phyloP scores from a whole-genome alignment of 2,113 vertebrate genomes.

The Suricata suricatta region DNA sequence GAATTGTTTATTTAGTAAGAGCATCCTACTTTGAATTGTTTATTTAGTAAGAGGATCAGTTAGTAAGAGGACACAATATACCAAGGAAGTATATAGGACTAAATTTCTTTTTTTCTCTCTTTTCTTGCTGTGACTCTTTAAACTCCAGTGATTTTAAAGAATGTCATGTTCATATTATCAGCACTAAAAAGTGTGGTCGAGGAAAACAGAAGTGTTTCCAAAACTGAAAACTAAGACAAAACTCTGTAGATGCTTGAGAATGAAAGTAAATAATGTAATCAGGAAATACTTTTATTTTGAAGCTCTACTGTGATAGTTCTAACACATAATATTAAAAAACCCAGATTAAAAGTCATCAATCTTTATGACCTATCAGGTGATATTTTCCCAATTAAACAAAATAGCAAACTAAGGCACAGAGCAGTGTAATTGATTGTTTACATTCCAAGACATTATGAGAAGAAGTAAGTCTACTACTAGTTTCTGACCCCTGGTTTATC shows the following conservation, averaged over 20 bases:
- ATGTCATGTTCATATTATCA: not conserved
- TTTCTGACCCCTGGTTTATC: not conserved
- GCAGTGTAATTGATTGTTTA: not conserved
- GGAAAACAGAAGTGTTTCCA: not conserved
- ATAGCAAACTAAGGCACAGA: not conserved
- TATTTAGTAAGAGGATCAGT: no score
- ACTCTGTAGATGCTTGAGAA: slow-evolving; percentile 1
- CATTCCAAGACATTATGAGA: not conserved
- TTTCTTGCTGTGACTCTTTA: slow-evolving; percentile 11
- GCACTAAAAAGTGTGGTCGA: not conserved
- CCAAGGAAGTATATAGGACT: not conserved
- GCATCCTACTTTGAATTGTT: not conserved
- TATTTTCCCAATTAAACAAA: slow-evolving; percentile 32
- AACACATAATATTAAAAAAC: not conserved
- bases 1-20: not conserved
- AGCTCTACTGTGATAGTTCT: not conserved
- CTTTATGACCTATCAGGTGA: not conserved
- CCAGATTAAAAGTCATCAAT: not conserved
- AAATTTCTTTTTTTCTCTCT: not conserved
- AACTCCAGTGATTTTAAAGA: not conserved
- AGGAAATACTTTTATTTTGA: slow-evolving; percentile 5
- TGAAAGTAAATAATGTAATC: not conserved
- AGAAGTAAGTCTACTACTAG: not conserved
- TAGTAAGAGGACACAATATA: not conserved
- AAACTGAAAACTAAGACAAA: slow-evolving; percentile 24